A percentile compares a stretch with the other conserved stretches of the same genome.
phyloP scores from a whole-genome alignment of 2,888 invertebrate species.

The Steinernema carpocapsae region DNA sequence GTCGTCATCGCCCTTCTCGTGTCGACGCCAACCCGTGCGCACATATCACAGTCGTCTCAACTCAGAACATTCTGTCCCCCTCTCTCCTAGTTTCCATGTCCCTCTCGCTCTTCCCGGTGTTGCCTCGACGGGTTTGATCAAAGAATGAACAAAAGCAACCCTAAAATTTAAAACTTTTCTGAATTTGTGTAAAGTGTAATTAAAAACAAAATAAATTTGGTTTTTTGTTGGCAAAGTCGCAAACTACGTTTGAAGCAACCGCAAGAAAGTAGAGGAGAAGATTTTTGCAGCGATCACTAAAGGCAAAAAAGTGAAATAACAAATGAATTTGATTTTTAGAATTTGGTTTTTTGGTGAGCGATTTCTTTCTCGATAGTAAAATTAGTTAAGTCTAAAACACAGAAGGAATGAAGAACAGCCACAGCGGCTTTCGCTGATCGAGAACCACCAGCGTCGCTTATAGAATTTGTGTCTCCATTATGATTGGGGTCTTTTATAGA shows the following conservation, averaged over 20 bases:
- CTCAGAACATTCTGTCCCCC: not conserved
- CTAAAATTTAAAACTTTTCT: not conserved
- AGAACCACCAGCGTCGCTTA: too few species aligned
- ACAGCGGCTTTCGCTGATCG: too few species aligned
- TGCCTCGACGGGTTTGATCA: not conserved
- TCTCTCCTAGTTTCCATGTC: not conserved
- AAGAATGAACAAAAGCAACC: not conserved
- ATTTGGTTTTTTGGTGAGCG: too few species aligned
- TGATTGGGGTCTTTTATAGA: too few species aligned
- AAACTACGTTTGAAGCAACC: too few species aligned
- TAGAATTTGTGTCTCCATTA: too few species aligned
- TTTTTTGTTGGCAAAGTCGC: not conserved
- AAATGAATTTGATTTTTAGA: too few species aligned
- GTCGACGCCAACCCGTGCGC: not conserved
- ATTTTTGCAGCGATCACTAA: not conserved
- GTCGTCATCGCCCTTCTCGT: not conserved
- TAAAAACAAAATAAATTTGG: slow-evolving; percentile 8
- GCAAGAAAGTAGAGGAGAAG: not conserved
- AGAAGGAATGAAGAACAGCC: too few species aligned
- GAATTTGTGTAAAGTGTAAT: not conserved
- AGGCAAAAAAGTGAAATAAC: too few species aligned
- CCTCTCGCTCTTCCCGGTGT: not conserved
- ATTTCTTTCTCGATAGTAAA: too few species aligned
- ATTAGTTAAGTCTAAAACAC: too few species aligned
- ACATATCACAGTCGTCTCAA: slow-evolving; percentile 10